Base-by-base conservation (phyloP, 1,140 invertebrate species). In the Brachionus calyciflorus region DNA sequence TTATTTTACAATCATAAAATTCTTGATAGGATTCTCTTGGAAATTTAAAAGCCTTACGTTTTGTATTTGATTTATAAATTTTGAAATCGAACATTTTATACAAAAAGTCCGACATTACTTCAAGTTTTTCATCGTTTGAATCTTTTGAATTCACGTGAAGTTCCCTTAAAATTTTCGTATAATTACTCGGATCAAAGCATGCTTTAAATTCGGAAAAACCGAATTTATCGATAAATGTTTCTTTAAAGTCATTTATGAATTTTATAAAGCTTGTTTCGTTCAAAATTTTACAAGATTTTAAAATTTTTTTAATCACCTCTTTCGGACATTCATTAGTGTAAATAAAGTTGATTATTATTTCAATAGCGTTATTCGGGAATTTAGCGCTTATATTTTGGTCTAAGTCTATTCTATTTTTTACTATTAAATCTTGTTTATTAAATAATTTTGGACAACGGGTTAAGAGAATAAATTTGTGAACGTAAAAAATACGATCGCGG, bases 1-100 rank as follows among this genome's bases (percentile, higher is more conserved):
- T 81, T 0, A 91, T 86, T 30, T 80, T 81, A 1, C 89, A 87
- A 83, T 92, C 90, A 79, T 86, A 87, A 6, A 91, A 83, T 10
- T 89, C 87, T 9, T 84, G 82, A 68, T 49, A 12, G 12, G 46
- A 73, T 5, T 51, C 46, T 24, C 76, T 82, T 69, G 77, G 70
- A 77, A 77, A 68, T 49, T 37, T 68, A 3, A 70, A 46, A 6
- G 30, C 21, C n/a, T 69, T 77, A 14, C 30, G 24, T 19, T 37
- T 77, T 10, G 33, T 1, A 19, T 4, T 57, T 14, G 49, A 40
- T 24, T 21, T 48, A 2, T 14, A 1, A 3, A 28, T 44, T 76
- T 51, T 49, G 12, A 53, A 28, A 33, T 57, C 76, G 24, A 65
- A 77, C 3, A 77, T 65, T 57, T 63, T 77, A 4, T 33, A 21